Evolutionary conservation across 2,113 vertebrate genomes (phyloP).

Genomic region (Dicentrarchus labrax): DNA sequence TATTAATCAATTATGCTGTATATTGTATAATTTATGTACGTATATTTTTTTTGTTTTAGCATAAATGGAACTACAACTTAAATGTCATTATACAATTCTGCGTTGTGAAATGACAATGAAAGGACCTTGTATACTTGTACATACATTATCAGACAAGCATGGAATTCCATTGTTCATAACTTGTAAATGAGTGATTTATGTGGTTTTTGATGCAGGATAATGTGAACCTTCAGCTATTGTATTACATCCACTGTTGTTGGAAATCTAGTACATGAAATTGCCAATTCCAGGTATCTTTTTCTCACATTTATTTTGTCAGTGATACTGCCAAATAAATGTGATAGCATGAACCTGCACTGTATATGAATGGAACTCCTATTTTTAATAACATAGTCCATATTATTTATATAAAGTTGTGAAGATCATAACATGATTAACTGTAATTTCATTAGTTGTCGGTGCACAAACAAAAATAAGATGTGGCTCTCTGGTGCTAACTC

Average conservation of each 20-base stretch:
- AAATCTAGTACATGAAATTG: not conserved
- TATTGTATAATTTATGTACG: too few species aligned
- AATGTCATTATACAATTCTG: too few species aligned
- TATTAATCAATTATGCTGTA: too few species aligned
- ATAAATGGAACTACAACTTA: too few species aligned
- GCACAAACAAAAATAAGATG: not conserved
- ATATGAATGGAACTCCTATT: not conserved
- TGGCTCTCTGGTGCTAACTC: not conserved
- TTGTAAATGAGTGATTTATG: not conserved
- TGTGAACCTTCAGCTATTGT: not conserved
- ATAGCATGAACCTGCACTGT: not conserved
- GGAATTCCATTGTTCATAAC: not conserved
- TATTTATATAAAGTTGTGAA: not conserved
- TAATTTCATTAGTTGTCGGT: slow-evolving; percentile 14
- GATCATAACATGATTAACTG: slow-evolving; percentile 25
- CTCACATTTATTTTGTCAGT: fast-evolving
- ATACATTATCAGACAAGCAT: not conserved
- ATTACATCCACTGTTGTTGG: not conserved
- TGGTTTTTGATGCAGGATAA: not conserved
- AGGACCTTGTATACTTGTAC: too few species aligned
- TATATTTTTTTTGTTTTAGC: too few species aligned
- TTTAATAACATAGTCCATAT: not conserved
- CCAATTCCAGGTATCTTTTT: not conserved
- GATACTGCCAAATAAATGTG: not conserved
- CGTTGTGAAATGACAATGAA: too few species aligned